These are phyloP conservation scores for Agraylea sexmaculata DNA, from an alignment of 1,140 invertebrate genomes.

Conservation along the genomic window DNA sequence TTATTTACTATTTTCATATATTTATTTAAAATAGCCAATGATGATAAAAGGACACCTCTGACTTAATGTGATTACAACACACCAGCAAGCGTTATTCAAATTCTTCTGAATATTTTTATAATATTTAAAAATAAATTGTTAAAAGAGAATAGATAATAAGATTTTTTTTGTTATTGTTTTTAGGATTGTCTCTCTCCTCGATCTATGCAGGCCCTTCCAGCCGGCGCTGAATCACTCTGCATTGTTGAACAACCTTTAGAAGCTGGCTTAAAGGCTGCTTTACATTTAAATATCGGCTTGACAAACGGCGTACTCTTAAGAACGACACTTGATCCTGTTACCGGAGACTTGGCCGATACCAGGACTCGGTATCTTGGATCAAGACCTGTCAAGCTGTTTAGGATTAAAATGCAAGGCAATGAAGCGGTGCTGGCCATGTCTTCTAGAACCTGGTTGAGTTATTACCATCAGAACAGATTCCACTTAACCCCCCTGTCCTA, in stretches of 20 bases:
- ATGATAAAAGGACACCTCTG: conserved; percentile 42
- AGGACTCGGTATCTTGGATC: conserved; percentile 92
- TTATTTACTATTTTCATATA: conserved; percentile 10
- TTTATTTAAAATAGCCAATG: conserved; percentile 23
- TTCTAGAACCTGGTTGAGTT: conserved; percentile 95
- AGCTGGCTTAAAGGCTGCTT: conserved; percentile 51
- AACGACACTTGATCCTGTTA: conserved; percentile 92
- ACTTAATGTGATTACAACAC: conserved; percentile 36
- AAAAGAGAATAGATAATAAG: background rate
- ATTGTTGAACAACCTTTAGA: conserved; percentile 77
- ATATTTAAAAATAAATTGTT: conserved; percentile 2
- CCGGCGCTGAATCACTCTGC: conserved; percentile 90
- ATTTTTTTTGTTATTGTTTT: conserved; percentile 23
- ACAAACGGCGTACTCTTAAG: conserved; percentile 93
- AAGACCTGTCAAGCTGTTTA: conserved; percentile 89
- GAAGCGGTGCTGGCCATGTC: conserved; percentile 97
- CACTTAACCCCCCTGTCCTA: conserved; percentile 94
- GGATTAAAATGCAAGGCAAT: conserved; percentile 87
- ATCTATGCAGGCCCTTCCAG: conserved; percentile 95
- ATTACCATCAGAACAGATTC: conserved; percentile 95
- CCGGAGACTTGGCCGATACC: conserved; percentile 94
- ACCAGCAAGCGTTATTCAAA: conserved; percentile 40
- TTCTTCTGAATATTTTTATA: conserved; percentile 15
- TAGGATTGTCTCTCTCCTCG: conserved; percentile 81
- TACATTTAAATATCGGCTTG: conserved; percentile 96